phyloP scores from a whole-genome alignment of 2,888 invertebrate species.

The Drosophila antonietae region DNA sequence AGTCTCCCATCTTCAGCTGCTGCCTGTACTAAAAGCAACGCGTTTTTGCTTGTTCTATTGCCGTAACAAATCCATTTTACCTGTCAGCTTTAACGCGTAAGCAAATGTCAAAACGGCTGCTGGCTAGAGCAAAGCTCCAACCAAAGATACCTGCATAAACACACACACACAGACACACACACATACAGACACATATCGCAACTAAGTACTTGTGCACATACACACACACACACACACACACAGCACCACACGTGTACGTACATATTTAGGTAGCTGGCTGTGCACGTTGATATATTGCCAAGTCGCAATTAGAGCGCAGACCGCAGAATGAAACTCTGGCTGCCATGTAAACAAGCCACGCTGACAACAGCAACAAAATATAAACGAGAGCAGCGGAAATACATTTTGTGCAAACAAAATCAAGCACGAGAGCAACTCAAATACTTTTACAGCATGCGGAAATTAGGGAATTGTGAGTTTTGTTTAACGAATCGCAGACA shows the following conservation, averaged over 20 bases:
- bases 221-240: slow-evolving; percentile 1
- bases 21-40: slow-evolving; percentile 11
- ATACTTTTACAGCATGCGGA: slow-evolving; percentile 12
- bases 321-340: slow-evolving; percentile 60
- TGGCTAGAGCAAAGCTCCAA: slow-evolving; percentile 10
- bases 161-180: slow-evolving; percentile 11
- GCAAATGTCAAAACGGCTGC: slow-evolving; percentile 71
- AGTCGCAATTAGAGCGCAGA: slow-evolving; percentile 73
- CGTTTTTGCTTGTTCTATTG: slow-evolving; percentile 56
- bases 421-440: slow-evolving; percentile 33
- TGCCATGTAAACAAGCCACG: slow-evolving; percentile 58
- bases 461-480: slow-evolving; percentile 22
- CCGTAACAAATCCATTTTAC: slow-evolving; percentile 76
- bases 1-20: not conserved
- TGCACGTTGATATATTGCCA: slow-evolving; percentile 66
- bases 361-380: slow-evolving; percentile 23
- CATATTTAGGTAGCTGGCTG: slow-evolving; percentile 8
- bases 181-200: not conserved
- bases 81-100: slow-evolving; percentile 77
- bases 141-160: slow-evolving; percentile 29
- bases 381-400: slow-evolving; percentile 33
- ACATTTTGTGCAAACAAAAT: slow-evolving; percentile 71
- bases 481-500: slow-evolving; percentile 32
- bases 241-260: not conserved
- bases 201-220: slow-evolving; percentile 15